Evolutionary conservation across 2,797 vertebrate species (phyloP), one percentile per base, ranked within the genome.

Genomic region (Xiphophorus birchmanni): DNA sequence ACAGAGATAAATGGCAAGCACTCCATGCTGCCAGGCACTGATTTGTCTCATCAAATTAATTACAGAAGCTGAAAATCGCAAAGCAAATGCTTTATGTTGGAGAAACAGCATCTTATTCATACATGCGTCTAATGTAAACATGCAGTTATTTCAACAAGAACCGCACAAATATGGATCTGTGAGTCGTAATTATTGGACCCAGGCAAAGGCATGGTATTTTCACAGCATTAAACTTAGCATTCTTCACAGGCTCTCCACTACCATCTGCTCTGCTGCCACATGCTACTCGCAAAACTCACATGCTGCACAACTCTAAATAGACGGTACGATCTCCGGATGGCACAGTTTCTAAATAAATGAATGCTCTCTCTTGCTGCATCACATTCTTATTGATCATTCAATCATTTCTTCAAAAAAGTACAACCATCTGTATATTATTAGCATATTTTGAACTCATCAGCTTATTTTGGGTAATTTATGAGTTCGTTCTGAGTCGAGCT

Each of bases 181-280:
- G 44, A 78, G 40, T 78, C 83, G 76, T 37, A 56, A 82, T 73
- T 44, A 44, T 56, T 47, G 17, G 73, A 67, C 23, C 4, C 7
- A 77, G 69, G 32, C 56, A 50, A 80, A 88, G 32, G 52, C 44
- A 26, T 54, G 47, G 71, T 80, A 81, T 85, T 87, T 83, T 80
- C 67, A 65, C 52, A 58, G 69, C 29, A 73, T 86, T 79, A 88
- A 90, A 89, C 85, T 85, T 87, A 77, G 79, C 84, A 69, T 73
- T 83, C 9, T 92, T 92, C 85, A 86, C 92, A 92, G 86, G 79
- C 82, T 90, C 78, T 58, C 79, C 81, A 74, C 32, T 56, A 81
- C 91, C 91, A 93, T 94, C 94, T 94, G 91, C 84, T 93, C 71
- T 69, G 77, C 82, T 86, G 90, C 54, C 86, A 90, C 73, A 77